Evolutionary conservation across 2,113 vertebrate genomes (phyloP), one percentile per base, ranked within the genome.

Genomic region (Halcyon malimbica): DNA sequence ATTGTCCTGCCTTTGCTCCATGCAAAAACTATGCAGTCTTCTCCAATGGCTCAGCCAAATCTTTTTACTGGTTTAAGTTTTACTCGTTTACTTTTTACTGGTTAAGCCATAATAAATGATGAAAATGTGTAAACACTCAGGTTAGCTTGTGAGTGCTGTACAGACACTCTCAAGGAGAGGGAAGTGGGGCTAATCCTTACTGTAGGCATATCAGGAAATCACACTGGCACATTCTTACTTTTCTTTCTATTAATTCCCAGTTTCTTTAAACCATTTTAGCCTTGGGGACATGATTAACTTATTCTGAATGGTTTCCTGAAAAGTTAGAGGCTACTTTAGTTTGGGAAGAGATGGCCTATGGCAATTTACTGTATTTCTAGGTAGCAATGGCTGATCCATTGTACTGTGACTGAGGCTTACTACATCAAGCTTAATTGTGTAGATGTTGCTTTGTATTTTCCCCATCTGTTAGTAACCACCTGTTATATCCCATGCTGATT

Each of bases 381-480:
- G 57, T 85, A 82, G 33, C 42, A 81, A 60, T 73, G 46, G 20
- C 21, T 73, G 26, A 39, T 77, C 31, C 13, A 35, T 65, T 51
- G 25, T 65, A 20, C 62, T 91, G 33, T 71, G 24, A 11, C 69
- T 65, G 44, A 56, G 28, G 46, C 26, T 89, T 78, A 75, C 33
- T 71, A 81, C 5, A 2, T 81, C 53, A 82, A 69, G 62, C 67
- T 87, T 86, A 93, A 46, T 95, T 86, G 83, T 88, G 76, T 92
- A 73, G 53, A 48, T 93, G 57, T 63, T 94, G 63, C 26, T 89
- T 74, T 31, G 16, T 89, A 63, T 86, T 96, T 93, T 81, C 33
- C 26, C 83, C 83, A 92, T 94, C 93, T 92, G 90, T 89, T 90
- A 84, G 76, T 53, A 94, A 62, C 79, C 90, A 96, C 93, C 90